Evolutionary conservation across 2,797 vertebrate genomes (phyloP), one percentile per base, ranked within the genome.

Genomic region (Enteromius radiatus): DNA sequence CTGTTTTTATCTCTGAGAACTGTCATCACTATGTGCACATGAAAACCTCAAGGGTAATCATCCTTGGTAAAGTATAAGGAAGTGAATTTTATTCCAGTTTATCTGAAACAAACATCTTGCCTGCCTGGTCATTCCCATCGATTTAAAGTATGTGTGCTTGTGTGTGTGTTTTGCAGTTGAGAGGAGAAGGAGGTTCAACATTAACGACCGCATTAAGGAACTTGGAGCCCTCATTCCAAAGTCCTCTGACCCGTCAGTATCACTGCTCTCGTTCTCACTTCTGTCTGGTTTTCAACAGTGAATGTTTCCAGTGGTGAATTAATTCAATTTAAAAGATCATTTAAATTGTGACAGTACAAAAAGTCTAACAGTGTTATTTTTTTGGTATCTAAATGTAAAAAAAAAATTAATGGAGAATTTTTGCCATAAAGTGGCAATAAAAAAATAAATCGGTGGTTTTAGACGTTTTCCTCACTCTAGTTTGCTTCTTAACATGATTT

Each of bases 201-300:
- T 97, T 88, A 97, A 97, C 3, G 96, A 97, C 86, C 92, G 96
- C 54, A 97, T 97, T 91, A 97, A 97, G 88, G 96, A 97, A 82
- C 94, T 97, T 12, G 96, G 96, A 78, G 95, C 89, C 0, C 93
- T 97, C 64, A 94, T 97, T 84, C 96, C 96, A 33, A 97, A 96
- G 84, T 94, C 95, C 79, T 94, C 87, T 52, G 96, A 97, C 89
- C 95, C 94, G 96, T 97, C 87, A 96, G 96, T 96, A 76, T 82
- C n/a, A 4, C 33, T 38, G 49, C 23, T 31, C 5, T 64, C 68
- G 11, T 43, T 45, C 2, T 74, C 64, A 75, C 70, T 79, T 68
- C 59, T 76, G 73, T 69, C 64, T 82, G 75, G 73, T 77, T 56
- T 75, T 47, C 61, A 67, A 41, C 31, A 10, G 31, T 81, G 26